Conservation (phyloP, 2,113 vertebrate species). For the Dasyprocta punctata region DNA sequence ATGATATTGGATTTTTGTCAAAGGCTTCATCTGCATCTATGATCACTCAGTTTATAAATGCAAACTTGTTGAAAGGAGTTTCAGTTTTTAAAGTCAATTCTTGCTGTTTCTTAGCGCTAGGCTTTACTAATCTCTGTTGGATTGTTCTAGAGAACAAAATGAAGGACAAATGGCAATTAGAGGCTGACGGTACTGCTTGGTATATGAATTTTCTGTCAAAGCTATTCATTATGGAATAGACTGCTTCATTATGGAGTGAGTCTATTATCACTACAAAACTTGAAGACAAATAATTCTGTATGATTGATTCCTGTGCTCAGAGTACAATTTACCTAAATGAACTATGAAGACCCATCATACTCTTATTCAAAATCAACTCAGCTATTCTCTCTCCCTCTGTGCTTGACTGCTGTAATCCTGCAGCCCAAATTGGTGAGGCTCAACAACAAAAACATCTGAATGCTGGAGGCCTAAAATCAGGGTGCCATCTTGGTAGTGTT, state of each 20-base stretch:
- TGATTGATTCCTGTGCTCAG: background rate
- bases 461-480: background rate
- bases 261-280: background rate
- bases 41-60: slow-evolving; percentile 35
- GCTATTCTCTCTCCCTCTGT: background rate
- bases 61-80: background rate
- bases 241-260: background rate
- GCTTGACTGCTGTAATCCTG: background rate
- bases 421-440: background rate
- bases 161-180: background rate
- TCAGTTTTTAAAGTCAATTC: background rate
- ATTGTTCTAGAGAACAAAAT: background rate
- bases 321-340: background rate
- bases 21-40: no score
- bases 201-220: slow-evolving; percentile 9
- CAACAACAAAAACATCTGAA: background rate
- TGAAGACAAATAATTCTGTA: background rate
- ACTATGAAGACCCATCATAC: no score
- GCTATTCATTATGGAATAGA: background rate
- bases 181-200: background rate
- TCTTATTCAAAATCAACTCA: background rate
- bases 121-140: background rate
- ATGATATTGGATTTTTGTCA: no score
- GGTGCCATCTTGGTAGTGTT: background rate
- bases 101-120: background rate